A percentile compares a stretch with the other conserved stretches of the same genome.
Conservation (phyloP, 2,797 vertebrate species). For the Micromesistius poutassou region DNA sequence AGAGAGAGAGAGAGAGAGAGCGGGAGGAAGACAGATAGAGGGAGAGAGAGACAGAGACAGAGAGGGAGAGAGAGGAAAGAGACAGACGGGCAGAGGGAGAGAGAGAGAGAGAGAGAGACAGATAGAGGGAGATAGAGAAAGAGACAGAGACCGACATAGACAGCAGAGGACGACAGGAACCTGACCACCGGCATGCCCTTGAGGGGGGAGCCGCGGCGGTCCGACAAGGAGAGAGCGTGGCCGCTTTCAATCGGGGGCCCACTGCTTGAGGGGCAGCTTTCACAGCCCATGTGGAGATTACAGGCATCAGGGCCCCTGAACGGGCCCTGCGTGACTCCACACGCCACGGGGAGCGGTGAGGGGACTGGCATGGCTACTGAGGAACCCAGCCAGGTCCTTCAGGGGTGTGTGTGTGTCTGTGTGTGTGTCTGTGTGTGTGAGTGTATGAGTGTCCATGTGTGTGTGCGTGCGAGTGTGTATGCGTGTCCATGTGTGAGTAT, state of each 20-base stretch:
- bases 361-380: background rate
- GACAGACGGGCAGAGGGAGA: background rate
- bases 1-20: background rate
- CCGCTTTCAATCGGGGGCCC: conserved; percentile 30
- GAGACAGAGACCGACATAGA: background rate
- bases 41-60: background rate
- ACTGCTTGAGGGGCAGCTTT: conserved; percentile 37
- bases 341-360: background rate
- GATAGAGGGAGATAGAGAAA: too few species aligned
- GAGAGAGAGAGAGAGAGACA: background rate
- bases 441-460: background rate
- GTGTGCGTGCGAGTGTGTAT: conserved; percentile 7
- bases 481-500: background rate
- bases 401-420: background rate
- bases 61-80: background rate
- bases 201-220: conserved; percentile 13
- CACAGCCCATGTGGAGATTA: conserved; percentile 43
- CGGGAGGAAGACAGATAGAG: background rate
- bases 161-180: background rate
- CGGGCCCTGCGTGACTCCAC: background rate
- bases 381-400: conserved; percentile 1
- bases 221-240: conserved; percentile 12
- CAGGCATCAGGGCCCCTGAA: conserved; percentile 19
- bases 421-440: conserved; percentile 5
- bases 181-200: background rate